Evolutionary conservation across 2,113 vertebrate genomes (phyloP).

Genomic region (Bungarus multicinctus): DNA sequence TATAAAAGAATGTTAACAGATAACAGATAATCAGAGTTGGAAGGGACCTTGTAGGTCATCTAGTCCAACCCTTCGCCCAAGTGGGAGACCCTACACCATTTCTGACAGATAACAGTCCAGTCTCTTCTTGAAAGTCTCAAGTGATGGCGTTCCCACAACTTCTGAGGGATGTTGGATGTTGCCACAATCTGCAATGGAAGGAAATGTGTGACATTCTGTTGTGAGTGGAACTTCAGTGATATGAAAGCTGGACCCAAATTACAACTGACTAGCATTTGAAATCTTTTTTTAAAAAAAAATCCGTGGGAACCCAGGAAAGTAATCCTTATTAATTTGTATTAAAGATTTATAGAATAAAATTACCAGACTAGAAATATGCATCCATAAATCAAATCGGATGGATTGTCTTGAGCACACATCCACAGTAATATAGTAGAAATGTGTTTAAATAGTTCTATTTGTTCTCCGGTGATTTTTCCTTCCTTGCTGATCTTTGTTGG

Average conservation of each 20-base stretch:
- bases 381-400: neutral
- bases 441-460: neutral
- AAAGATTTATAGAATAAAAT: neutral
- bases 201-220: neutral
- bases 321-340: neutral
- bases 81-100: no score
- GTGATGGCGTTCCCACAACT: no score
- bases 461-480: neutral
- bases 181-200: neutral
- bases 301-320: neutral
- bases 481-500: neutral
- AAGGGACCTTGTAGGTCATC: no score
- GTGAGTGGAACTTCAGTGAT: neutral
- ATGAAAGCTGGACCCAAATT: neutral
- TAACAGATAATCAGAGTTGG: no score
- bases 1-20: neutral
- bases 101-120: no score
- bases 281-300: neutral
- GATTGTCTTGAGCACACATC: neutral
- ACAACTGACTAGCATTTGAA: neutral
- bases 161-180: neutral
- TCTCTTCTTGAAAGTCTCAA: no score
- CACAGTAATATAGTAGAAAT: neutral
- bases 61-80: no score
- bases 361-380: neutral